phyloP scores from a whole-genome alignment of 2,797 vertebrate genomes.

The Xenentodon cancila region DNA sequence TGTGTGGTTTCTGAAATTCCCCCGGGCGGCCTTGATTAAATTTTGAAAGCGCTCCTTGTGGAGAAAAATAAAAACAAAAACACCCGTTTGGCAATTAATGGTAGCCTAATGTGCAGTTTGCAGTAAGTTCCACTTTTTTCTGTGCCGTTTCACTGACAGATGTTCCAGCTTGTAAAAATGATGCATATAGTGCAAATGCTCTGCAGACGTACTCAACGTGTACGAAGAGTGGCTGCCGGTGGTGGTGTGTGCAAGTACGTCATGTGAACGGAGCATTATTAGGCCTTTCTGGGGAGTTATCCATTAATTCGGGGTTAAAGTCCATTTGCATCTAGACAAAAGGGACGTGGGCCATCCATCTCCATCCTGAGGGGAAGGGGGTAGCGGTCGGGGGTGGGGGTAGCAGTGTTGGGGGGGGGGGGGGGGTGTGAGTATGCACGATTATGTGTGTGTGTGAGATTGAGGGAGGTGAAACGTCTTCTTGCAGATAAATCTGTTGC shows the following conservation, averaged over 20 bases:
- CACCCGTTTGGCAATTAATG: slow-evolving; percentile 20
- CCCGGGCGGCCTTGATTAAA: slow-evolving; percentile 28
- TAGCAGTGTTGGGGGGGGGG: slow-evolving; percentile 26
- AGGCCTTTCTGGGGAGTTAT: slow-evolving; percentile 80
- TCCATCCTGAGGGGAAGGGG: slow-evolving; percentile 71
- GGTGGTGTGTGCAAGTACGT: slow-evolving; percentile 38
- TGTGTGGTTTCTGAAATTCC: slow-evolving; percentile 43
- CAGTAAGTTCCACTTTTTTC: neutral
- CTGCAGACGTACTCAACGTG: slow-evolving; percentile 26
- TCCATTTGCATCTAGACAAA: slow-evolving; percentile 87
- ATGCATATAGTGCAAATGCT: slow-evolving; percentile 19
- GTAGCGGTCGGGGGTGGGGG: slow-evolving; percentile 30
- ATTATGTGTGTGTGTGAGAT: slow-evolving; percentile 17
- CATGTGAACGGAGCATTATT: slow-evolving; percentile 75
- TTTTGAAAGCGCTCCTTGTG: slow-evolving; percentile 19
- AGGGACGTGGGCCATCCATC: slow-evolving; percentile 81
- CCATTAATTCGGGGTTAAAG: slow-evolving; percentile 85
- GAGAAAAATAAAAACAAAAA: slow-evolving; percentile 28
- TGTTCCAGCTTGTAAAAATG: slow-evolving; percentile 19
- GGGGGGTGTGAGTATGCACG: slow-evolving; percentile 17
- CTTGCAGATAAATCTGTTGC: slow-evolving; percentile 85
- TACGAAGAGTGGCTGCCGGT: slow-evolving; percentile 16
- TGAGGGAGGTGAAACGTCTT: slow-evolving; percentile 75
- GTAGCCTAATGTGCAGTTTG: slow-evolving; percentile 14
- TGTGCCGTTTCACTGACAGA: slow-evolving; percentile 3